Evolutionary conservation across 2,888 invertebrate species (phyloP).

Genomic region (Emmelina monodactyla): DNA sequence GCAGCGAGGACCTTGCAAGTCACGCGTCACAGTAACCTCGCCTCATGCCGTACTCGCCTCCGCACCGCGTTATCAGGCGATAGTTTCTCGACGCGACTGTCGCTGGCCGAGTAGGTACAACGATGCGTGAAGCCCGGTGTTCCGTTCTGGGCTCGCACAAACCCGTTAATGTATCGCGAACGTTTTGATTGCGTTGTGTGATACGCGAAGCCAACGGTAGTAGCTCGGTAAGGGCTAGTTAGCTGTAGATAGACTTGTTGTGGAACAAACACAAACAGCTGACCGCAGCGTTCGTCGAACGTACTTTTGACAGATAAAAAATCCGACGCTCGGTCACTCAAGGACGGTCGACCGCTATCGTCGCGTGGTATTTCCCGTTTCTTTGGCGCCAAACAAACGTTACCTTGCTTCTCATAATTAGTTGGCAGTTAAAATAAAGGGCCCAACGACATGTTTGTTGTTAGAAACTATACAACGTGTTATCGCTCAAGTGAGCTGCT

Average conservation of each 20-base stretch:
- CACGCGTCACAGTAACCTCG: conserved; percentile 67
- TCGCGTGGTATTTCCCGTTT: conserved; percentile 52
- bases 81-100: conserved; percentile 15
- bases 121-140: too few relatives aligned
- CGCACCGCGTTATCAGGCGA: conserved; percentile 35
- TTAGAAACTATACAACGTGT: background rate
- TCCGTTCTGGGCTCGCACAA: too few relatives aligned
- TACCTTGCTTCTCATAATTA: conserved; percentile 14
- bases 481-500: too few relatives aligned
- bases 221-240: conserved; percentile 25
- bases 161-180: background rate
- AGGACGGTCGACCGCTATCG: conserved; percentile 49
- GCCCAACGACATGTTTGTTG: background rate
- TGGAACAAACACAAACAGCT: conserved; percentile 60
- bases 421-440: conserved; percentile 4
- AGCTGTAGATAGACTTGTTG: conserved; percentile 56
- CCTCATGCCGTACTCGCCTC: conserved; percentile 54
- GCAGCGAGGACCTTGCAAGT: conserved; percentile 65
- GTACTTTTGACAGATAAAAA: conserved; percentile 54
- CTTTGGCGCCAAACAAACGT: conserved; percentile 30
- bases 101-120: too few relatives aligned
- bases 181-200: conserved; percentile 9
- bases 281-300: conserved; percentile 50
- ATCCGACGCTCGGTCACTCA: conserved; percentile 54
- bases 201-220: conserved; percentile 9